Conservation (phyloP, 2,797 vertebrate species). For the Tarsius wallacei region DNA sequence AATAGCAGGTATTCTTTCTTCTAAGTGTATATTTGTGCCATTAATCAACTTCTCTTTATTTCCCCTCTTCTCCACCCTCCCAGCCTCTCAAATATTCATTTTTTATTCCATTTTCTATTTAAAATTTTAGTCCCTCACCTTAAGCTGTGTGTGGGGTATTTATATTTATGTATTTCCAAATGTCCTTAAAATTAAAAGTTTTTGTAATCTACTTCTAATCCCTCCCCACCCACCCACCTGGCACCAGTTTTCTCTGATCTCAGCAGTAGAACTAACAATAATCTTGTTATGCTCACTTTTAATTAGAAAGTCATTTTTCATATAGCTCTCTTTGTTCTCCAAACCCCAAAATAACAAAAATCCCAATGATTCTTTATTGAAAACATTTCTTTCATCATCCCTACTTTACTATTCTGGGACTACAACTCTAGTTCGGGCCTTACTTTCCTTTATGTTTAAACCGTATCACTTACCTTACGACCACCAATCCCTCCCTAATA, state of each 20-base stretch:
- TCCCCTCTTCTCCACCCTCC: too few relatives aligned
- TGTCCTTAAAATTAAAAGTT: slow-evolving; percentile 30
- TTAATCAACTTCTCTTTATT: too few relatives aligned
- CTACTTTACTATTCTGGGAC: not conserved
- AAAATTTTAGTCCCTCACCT: not conserved
- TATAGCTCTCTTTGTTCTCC: not conserved
- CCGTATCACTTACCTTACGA: not conserved
- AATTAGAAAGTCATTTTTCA: not conserved
- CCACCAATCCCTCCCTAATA: not conserved
- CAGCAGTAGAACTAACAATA: not conserved
- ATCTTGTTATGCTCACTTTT: not conserved
- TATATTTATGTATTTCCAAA: not conserved
- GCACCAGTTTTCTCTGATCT: not conserved
- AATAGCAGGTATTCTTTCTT: too few relatives aligned
- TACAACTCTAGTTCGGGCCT: not conserved
- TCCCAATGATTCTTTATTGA: not conserved
- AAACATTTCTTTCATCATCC: not conserved
- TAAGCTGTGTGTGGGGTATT: not conserved
- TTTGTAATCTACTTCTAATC: not conserved
- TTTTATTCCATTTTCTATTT: not conserved
- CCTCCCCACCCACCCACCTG: not conserved
- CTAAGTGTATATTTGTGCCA: too few relatives aligned
- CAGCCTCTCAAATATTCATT: not conserved
- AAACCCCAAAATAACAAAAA: slow-evolving; percentile 8
- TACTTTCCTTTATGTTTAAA: not conserved